phyloP scores from a whole-genome alignment of 2,888 invertebrate genomes.

The Callosobruchus maculatus region DNA sequence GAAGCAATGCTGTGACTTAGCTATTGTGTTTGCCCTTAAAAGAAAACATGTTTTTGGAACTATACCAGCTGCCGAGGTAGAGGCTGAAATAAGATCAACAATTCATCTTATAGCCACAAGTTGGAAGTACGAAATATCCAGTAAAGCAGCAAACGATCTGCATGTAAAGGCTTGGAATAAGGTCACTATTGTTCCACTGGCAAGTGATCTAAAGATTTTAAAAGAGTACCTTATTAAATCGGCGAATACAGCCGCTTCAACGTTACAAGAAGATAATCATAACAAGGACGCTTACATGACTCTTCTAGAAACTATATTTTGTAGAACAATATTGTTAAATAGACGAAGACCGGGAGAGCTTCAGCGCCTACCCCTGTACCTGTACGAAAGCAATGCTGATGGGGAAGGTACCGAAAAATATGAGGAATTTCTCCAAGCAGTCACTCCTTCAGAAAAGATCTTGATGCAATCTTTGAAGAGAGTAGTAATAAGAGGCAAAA shows the following conservation, averaged over 20 bases:
- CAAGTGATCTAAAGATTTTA: conserved; percentile 5
- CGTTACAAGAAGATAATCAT: background rate
- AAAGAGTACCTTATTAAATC: background rate
- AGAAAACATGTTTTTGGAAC: background rate
- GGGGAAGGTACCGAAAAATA: background rate
- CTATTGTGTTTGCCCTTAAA: conserved; percentile 9
- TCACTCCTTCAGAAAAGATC: conserved; percentile 5
- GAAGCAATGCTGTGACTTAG: conserved; percentile 29
- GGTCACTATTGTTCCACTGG: conserved; percentile 22
- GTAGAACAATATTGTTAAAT: conserved; percentile 28
- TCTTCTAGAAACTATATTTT: conserved; percentile 25
- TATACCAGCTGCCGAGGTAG: conserved; percentile 12
- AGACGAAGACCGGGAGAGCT: conserved; percentile 27
- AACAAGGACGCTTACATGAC: conserved; percentile 9
- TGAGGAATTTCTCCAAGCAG: conserved; percentile 17
- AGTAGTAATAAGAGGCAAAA: no score
- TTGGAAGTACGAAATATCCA: conserved; percentile 19
- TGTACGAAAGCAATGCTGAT: background rate
- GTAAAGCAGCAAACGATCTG: conserved; percentile 8
- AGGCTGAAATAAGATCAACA: conserved; percentile 25
- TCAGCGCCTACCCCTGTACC: conserved; percentile 15
- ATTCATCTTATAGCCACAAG: conserved; percentile 18
- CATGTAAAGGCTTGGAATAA: conserved; percentile 23
- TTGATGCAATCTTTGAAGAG: conserved; percentile 17
- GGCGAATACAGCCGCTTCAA: background rate